Evolutionary conservation across 64 coral and sea anemone species (phyloP), one percentile per base, ranked within the genome.

Genomic region (Porites lutea): DNA sequence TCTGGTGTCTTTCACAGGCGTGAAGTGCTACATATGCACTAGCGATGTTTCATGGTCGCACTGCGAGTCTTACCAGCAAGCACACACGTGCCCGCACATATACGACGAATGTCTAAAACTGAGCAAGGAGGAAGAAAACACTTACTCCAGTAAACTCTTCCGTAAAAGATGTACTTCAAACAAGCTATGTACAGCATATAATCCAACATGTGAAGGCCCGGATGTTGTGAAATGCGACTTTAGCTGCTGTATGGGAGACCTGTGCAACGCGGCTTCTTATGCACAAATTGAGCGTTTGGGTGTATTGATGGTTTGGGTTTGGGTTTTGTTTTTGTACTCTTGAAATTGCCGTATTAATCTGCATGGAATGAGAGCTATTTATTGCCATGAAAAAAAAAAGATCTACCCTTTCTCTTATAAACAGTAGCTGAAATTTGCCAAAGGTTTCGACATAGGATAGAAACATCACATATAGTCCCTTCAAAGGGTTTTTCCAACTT

Each of bases 171-270:
- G 81, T 63, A 84, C 62, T 8, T 84, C 63, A n/a, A 84, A 84
- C 18, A 67, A 21, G 16, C 81, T 52, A 18, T 84, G 63, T 21
- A 84, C 81, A n/a, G 81, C 81, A 4, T 84, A 84, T 19, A 84
- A 84, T 69, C 81, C 81, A 49, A 84, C 44, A 52, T 84, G 63
- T 18, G 49, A 84, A 13, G 61, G 81, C 18, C 45, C 18, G 45
- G 81, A 84, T 84, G 81, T 84, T 5, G 18, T 82, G 13, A 82
- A 82, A 15, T 82, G 79, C 16, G 81, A 84, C 46, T 84, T 84
- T 11, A 84, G 81, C 47, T 84, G 81, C 47, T 84, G 81, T 11
- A 84, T 84, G 81, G 81, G 81, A 7, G 81, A 84, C 52, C 12
- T 22, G 18, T 84, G 81, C 22, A 84, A 84, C 46, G 19, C 63